Evolutionary conservation across 53 echinoderm and acorn worm genomes (phyloP), one percentile per base, ranked within the genome.

Genomic region (Echinometra lucunter): DNA sequence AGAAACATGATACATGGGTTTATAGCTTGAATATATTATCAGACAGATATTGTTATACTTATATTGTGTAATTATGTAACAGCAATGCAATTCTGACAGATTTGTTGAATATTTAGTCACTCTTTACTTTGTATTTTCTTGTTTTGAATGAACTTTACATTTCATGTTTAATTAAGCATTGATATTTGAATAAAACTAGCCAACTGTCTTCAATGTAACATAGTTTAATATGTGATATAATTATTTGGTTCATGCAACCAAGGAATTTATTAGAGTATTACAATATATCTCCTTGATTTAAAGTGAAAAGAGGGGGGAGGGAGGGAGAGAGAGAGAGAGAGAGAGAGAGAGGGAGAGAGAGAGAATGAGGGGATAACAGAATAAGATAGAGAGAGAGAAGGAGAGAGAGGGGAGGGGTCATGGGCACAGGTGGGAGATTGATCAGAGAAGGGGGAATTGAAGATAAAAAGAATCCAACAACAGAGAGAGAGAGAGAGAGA

Each of bases 171-270:
- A 92, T 92, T 78, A 15, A 92, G 47, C 74, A 92, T 78, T 92
- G 93, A 80, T 92, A 92, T 49, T 92, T 60, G 58, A 94, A 56
- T 83, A 94, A 83, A 94, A 44, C 28, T 92, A 94, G 85, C 58
- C 49, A 30, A 75, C 53, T 94, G 94, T 94, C 63, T 57, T 94
- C 44, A 94, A 83, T 94, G 94, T 94, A 66, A 30, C 25, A 67
- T 38, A 30, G 5, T 32, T 37, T n/a, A n/a, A n/a, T n/a, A 66
- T 66, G 10, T 9, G 5, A 2, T 34, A 44, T 44, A 70, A 6
- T 91, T 27, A 67, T 91, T 69, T 70, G 44, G 66, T 45, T 92
- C 49, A 35, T 72, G 12, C 30, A 34, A 23, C 1, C 19, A 1
- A 60, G 1, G 60, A 63, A 5, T 6, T 63, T 25, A 11, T n/a